Conservation (phyloP, 2,113 vertebrate species). For the Nannobrachium achirus region DNA sequence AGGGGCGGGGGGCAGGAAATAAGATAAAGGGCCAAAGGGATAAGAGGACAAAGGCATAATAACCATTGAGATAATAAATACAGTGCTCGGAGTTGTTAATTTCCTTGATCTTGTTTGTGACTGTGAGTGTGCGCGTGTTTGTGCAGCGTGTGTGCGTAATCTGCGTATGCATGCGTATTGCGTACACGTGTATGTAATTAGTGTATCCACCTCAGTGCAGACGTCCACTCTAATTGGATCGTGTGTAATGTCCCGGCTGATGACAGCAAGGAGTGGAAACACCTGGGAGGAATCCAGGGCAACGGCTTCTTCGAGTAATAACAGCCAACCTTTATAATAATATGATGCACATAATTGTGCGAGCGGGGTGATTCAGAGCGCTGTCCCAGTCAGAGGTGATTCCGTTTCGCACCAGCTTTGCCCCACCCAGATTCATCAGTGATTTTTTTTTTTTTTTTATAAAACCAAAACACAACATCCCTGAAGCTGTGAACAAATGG, state of each 20-base stretch:
- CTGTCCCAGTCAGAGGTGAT: not conserved
- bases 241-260: slow-evolving; percentile 2
- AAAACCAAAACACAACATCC: not conserved
- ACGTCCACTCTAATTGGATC: slow-evolving; percentile 23
- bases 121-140: not conserved
- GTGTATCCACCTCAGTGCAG: not conserved
- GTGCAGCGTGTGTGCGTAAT: not conserved
- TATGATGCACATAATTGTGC: not conserved
- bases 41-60: no score
- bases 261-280: slow-evolving; percentile 18
- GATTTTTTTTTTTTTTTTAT: no score
- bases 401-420: not conserved
- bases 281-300: slow-evolving; percentile 9
- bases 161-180: not conserved
- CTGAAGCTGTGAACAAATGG: not conserved
- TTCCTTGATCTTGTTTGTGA: not conserved
- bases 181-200: not conserved
- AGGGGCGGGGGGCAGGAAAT: no score
- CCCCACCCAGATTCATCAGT: slow-evolving; percentile 4
- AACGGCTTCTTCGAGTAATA: not conserved
- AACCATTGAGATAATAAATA: no score
- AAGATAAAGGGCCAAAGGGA: no score
- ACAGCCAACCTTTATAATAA: not conserved
- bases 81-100: no score
- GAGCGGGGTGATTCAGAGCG: not conserved